Percentiles rank a stretch among this genome's conserved stretches.
Evolutionary conservation across 2,797 vertebrate genomes (phyloP).

Genomic region (Aeoliscus strigatus): DNA sequence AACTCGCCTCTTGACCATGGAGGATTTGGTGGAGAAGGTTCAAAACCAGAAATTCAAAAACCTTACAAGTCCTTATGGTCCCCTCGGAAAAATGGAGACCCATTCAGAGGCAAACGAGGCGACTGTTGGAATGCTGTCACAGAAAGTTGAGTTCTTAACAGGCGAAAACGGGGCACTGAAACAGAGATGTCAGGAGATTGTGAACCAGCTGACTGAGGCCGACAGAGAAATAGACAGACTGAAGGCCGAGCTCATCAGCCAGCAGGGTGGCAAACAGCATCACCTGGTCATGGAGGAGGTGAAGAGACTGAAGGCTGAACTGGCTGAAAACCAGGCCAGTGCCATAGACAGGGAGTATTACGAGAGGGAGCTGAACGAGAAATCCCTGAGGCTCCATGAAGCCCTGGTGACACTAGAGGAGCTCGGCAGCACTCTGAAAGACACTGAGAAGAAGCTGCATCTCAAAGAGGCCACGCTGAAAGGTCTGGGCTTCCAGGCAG

Average conservation of each 20-base stretch:
- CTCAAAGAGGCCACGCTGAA: constrained; percentile 78
- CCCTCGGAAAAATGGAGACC: constrained; percentile 62
- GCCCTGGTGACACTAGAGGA: constrained; percentile 74
- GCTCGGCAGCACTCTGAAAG: constrained; percentile 72
- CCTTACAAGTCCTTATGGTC: constrained; percentile 46
- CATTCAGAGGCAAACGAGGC: constrained; percentile 55
- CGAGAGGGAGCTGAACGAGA: constrained; percentile 73
- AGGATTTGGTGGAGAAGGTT: constrained; percentile 71
- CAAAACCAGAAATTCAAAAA: constrained; percentile 65
- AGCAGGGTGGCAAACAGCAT: constrained; percentile 65
- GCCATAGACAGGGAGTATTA: constrained; percentile 70
- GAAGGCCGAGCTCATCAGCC: constrained; percentile 68
- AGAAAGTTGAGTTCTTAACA: constrained; percentile 70
- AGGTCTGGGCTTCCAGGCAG: constrained; percentile 74
- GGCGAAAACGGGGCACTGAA: constrained; percentile 73
- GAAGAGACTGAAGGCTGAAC: constrained; percentile 60
- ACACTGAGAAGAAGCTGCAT: constrained; percentile 77
- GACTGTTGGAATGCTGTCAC: constrained; percentile 62
- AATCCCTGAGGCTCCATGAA: constrained; percentile 76
- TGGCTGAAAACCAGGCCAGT: constrained; percentile 64
- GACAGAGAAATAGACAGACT: constrained; percentile 80
- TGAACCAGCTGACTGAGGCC: constrained; percentile 81
- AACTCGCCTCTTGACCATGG: constrained; percentile 72
- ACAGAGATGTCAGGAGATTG: constrained; percentile 78
- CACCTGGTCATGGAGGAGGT: constrained; percentile 64